These are phyloP conservation scores for Metridium senile DNA, from an alignment of 92 coral and sea anemone genomes.

Conservation along the genomic window DNA sequence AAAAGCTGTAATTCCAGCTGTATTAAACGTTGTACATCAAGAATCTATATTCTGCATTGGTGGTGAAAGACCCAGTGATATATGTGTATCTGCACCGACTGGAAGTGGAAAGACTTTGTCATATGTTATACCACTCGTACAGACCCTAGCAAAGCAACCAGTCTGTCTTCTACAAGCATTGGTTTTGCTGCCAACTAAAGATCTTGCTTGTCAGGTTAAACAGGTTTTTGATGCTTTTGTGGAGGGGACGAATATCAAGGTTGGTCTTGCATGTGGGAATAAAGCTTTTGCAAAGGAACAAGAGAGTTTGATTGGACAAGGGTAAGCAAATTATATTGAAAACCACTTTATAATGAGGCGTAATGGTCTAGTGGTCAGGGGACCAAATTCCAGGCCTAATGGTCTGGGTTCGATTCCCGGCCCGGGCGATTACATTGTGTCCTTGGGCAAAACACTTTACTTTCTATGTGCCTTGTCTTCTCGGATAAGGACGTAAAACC, in stretches of 20 bases:
- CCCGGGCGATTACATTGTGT: too few relatives aligned
- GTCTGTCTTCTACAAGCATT: slow-evolving; percentile 83
- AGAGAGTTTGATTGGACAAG: slow-evolving; percentile 64
- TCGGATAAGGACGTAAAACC: too few relatives aligned
- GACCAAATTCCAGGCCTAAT: too few relatives aligned
- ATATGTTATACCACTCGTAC: slow-evolving; percentile 86
- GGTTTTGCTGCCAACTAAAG: slow-evolving; percentile 88
- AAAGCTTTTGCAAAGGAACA: slow-evolving; percentile 83
- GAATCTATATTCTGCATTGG: slow-evolving; percentile 58
- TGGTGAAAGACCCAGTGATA: slow-evolving; percentile 78
- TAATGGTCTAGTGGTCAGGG: too few relatives aligned
- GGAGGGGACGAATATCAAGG: slow-evolving; percentile 76
- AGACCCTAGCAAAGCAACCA: slow-evolving; percentile 46
- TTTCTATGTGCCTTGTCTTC: too few relatives aligned
- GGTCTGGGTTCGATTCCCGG: too few relatives aligned
- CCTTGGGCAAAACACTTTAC: too few relatives aligned
- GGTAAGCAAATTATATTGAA: slow-evolving; percentile 61
- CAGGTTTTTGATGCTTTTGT: slow-evolving; percentile 83
- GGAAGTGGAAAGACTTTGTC: slow-evolving; percentile 98
- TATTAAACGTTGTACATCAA: slow-evolving; percentile 62
- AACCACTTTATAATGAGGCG: too few relatives aligned
- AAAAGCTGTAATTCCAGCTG: slow-evolving; percentile 72
- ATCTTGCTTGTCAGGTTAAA: slow-evolving; percentile 92
- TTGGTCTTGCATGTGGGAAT: slow-evolving; percentile 89
- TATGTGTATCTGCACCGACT: slow-evolving; percentile 97